Conservation (phyloP, 2,888 invertebrate species). For the Heliconius erato region DNA sequence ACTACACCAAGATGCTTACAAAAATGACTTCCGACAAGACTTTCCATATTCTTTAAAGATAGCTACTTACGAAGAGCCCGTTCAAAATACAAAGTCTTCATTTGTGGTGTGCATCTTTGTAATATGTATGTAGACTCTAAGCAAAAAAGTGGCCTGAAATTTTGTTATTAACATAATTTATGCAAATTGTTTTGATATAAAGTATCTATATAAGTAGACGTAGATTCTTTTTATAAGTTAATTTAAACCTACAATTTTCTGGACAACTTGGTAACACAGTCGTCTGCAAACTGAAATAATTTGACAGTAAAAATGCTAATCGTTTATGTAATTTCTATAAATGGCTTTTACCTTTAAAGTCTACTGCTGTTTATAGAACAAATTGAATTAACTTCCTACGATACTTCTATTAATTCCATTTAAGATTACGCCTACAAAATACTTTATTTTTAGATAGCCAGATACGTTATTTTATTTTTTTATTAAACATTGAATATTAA, state of each 20-base stretch:
- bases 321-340: not conserved
- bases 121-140: too few species aligned
- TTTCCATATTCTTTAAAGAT: too few species aligned
- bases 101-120: too few species aligned
- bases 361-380: slow-evolving; percentile 44
- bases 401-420: not conserved
- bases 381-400: slow-evolving; percentile 20
- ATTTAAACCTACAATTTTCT: slow-evolving; percentile 12
- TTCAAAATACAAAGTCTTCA: too few species aligned
- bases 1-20: too few species aligned
- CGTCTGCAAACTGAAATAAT: slow-evolving; percentile 13
- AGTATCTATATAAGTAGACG: not conserved
- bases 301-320: slow-evolving; percentile 21
- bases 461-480: not conserved
- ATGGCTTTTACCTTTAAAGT: slow-evolving; percentile 32
- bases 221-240: slow-evolving; percentile 42
- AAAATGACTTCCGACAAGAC: too few species aligned
- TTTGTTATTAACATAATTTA: too few species aligned
- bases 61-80: too few species aligned
- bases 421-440: not conserved
- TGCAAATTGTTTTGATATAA: too few species aligned
- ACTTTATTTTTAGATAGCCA: not conserved
- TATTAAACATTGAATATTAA: slow-evolving; percentile 57
- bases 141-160: too few species aligned
- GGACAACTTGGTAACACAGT: slow-evolving; percentile 32